phyloP scores from a whole-genome alignment of 2,113 vertebrate genomes.

The Actenoides lindsayi region DNA sequence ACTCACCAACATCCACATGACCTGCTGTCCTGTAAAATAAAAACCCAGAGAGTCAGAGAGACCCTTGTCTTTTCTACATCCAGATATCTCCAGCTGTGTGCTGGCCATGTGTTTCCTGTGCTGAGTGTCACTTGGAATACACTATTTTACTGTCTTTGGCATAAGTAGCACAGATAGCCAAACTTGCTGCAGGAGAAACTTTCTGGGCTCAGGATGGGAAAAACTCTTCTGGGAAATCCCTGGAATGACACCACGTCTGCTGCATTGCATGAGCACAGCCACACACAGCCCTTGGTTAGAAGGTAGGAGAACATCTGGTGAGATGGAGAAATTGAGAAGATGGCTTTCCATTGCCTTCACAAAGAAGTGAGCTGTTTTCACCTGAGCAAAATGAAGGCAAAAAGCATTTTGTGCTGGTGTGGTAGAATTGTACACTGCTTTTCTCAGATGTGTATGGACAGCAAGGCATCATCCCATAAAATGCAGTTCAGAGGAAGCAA shows the following conservation, averaged over 20 bases:
- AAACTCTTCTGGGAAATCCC: background rate
- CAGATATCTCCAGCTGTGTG: background rate
- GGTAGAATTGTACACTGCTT: background rate
- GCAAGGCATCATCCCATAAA: background rate
- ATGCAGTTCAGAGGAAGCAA: background rate
- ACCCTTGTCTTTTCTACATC: background rate
- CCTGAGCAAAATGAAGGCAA: background rate
- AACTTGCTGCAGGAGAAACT: background rate
- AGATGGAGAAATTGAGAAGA: background rate
- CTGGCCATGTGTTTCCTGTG: background rate
- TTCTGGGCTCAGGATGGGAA: background rate
- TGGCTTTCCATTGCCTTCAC: background rate
- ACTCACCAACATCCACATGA: background rate
- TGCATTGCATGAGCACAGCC: background rate
- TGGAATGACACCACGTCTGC: background rate
- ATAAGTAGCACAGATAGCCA: background rate
- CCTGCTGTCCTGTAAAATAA: background rate
- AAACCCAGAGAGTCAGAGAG: background rate
- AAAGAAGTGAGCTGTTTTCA: background rate
- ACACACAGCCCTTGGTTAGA: background rate
- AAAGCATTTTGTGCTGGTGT: background rate
- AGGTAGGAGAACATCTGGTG: background rate
- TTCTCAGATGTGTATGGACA: fast-evolving
- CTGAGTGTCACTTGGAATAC: background rate
- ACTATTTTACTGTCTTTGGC: background rate